Conservation (phyloP, 1,140 invertebrate species). For the Melanaphis sacchari region DNA sequence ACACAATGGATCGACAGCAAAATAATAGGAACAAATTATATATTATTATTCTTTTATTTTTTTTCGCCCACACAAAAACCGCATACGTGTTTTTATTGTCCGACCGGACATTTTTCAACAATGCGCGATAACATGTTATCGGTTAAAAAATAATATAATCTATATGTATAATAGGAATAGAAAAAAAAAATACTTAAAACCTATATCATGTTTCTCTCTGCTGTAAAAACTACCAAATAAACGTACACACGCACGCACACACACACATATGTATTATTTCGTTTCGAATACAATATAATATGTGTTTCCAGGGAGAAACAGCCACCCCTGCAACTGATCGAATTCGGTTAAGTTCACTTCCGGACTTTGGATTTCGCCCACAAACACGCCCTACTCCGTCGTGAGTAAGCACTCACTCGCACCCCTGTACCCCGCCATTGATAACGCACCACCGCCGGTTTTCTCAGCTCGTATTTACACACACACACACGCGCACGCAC, state of each 20-base stretch:
- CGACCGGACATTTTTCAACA: constrained; percentile 28
- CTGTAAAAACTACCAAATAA: not conserved
- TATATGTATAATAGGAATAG: not conserved
- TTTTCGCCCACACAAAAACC: constrained; percentile 42
- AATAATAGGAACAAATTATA: constrained; percentile 57
- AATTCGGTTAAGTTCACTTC: constrained; percentile 56
- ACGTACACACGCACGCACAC: not conserved
- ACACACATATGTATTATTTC: constrained; percentile 2
- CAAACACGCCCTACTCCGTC: constrained; percentile 35
- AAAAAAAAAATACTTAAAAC: not conserved
- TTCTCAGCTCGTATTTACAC: constrained; percentile 25
- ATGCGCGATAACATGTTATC: constrained; percentile 34
- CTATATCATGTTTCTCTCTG: constrained; percentile 41
- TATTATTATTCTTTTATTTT: constrained; percentile 22
- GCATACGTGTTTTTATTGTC: constrained; percentile 34
- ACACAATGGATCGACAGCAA: constrained; percentile 51
- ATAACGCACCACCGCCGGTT: not conserved
- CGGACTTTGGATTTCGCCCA: constrained; percentile 55
- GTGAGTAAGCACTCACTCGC: not conserved
- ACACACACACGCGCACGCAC: not conserved
- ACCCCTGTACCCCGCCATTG: constrained; percentile 2
- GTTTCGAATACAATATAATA: constrained; percentile 40
- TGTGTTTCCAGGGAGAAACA: constrained; percentile 16
- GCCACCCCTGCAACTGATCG: constrained; percentile 36
- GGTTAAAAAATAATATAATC: constrained; percentile 23